Conservation (phyloP, 1,140 invertebrate genomes). For the Drosophila asahinai region DNA sequence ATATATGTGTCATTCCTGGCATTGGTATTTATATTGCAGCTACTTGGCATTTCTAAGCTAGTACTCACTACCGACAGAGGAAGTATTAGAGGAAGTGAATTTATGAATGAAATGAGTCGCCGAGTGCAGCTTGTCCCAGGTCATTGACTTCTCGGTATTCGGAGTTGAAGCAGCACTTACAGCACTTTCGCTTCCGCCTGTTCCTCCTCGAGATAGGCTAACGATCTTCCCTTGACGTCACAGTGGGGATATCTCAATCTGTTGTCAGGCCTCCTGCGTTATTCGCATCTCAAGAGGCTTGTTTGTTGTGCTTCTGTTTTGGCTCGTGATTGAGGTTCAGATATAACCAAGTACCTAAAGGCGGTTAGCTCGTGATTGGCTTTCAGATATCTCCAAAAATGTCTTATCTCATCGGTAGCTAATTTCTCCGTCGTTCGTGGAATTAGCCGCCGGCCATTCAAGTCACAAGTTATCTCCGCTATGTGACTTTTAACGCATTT, state of each 20-base stretch:
- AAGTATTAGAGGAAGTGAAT: conserved; percentile 61
- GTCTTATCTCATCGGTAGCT: conserved; percentile 32
- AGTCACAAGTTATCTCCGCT: conserved; percentile 7
- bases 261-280: conserved; percentile 29
- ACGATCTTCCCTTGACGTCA: conserved; percentile 32
- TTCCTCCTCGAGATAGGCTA: not conserved
- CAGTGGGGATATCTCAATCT: conserved; percentile 16
- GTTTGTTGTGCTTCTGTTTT: conserved; percentile 5
- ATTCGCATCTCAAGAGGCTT: conserved; percentile 35
- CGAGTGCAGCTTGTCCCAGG: conserved; percentile 50
- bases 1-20: conserved; percentile 61
- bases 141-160: conserved; percentile 24
- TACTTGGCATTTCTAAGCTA: conserved; percentile 3
- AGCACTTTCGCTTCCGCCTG: not conserved
- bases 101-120: conserved; percentile 59
- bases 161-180: conserved; percentile 16
- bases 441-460: conserved; percentile 27
- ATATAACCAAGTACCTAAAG: conserved; percentile 18
- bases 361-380: conserved; percentile 29
- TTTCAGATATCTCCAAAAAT: conserved; percentile 17
- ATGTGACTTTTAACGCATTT: conserved; percentile 31
- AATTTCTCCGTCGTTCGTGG: conserved; percentile 28
- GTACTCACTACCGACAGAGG: conserved; percentile 40
- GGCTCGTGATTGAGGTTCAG: conserved; percentile 12
- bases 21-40: conserved; percentile 70